Evolutionary conservation across 2,797 vertebrate species (phyloP).

Genomic region (Sciaenops ocellatus): DNA sequence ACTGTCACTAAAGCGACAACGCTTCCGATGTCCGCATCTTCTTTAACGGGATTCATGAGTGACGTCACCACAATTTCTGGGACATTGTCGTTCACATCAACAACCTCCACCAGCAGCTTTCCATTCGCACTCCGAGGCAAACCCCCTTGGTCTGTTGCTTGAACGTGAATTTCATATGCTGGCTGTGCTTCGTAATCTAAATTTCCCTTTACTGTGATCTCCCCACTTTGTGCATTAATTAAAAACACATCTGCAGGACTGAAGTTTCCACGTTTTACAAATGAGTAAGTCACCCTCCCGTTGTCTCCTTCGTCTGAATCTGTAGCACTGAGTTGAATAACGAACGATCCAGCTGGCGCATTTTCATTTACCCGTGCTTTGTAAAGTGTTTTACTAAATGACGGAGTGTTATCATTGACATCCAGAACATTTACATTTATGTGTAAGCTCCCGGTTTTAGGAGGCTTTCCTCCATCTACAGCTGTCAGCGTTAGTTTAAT

Average conservation of each 20-base stretch:
- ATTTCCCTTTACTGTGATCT: slow-evolving; percentile 51
- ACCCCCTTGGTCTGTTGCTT: slow-evolving; percentile 66
- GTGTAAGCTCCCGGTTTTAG: slow-evolving; percentile 77
- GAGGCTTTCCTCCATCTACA: slow-evolving; percentile 85
- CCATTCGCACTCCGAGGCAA: slow-evolving; percentile 67
- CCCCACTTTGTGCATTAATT: slow-evolving; percentile 74
- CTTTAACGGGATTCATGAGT: slow-evolving; percentile 81
- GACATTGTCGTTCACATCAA: slow-evolving; percentile 83
- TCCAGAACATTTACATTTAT: slow-evolving; percentile 83
- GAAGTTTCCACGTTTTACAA: slow-evolving; percentile 72
- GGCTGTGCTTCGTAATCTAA: slow-evolving; percentile 73
- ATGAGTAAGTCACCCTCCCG: slow-evolving; percentile 77
- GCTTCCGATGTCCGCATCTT: slow-evolving; percentile 80
- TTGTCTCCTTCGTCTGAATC: slow-evolving; percentile 81
- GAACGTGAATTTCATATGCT: slow-evolving; percentile 75
- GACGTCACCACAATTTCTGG: slow-evolving; percentile 84
- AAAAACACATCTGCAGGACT: slow-evolving; percentile 61
- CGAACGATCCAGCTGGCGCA: slow-evolving; percentile 10
- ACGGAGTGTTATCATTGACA: slow-evolving; percentile 84
- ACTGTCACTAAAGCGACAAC: slow-evolving; percentile 86
- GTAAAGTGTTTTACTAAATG: slow-evolving; percentile 79
- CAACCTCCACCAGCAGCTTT: slow-evolving; percentile 81
- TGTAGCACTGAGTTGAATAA: slow-evolving; percentile 70
- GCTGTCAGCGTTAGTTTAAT: slow-evolving; percentile 80
- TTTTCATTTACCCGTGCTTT: slow-evolving; percentile 84